A percentile compares a stretch with the other conserved stretches of the same genome.
These are phyloP conservation scores for Monarcha castaneiventris DNA, from an alignment of 2,113 vertebrate genomes.

Conservation along the genomic window DNA sequence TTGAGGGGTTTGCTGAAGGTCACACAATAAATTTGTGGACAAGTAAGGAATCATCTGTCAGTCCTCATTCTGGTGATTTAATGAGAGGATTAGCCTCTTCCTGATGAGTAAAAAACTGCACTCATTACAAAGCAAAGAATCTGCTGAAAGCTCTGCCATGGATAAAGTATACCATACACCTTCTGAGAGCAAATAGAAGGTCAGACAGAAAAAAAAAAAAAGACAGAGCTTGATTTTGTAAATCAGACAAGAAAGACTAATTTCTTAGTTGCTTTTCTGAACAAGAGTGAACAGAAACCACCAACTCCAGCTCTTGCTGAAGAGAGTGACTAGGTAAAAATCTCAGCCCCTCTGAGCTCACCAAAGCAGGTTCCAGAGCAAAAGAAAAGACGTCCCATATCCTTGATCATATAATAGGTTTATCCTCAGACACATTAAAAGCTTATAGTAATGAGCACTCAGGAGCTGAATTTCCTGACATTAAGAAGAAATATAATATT, in stretches of 20 bases:
- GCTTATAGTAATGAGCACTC: neutral
- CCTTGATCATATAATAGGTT: neutral
- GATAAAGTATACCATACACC: neutral
- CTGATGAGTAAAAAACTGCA: neutral
- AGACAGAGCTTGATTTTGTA: neutral
- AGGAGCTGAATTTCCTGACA: neutral
- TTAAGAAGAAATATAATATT: neutral
- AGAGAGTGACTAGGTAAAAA: neutral
- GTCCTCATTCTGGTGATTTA: neutral
- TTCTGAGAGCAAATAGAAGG: neutral
- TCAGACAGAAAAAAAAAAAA: neutral
- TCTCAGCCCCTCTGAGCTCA: neutral
- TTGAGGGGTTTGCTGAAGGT: conserved; percentile 24
- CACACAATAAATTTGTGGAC: neutral
- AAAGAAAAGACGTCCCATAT: neutral
- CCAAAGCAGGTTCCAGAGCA: neutral
- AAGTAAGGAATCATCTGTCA: conserved; percentile 10
- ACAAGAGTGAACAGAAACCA: neutral
- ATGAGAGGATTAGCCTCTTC: conserved; percentile 13
- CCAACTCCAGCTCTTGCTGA: neutral
- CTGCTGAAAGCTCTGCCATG: neutral
- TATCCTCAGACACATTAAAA: neutral
- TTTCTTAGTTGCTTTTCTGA: neutral
- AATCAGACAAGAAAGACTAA: neutral
- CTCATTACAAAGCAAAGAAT: neutral